Evolutionary conservation across 1,140 invertebrate species (phyloP).

Genomic region (Ooceraea biroi): DNA sequence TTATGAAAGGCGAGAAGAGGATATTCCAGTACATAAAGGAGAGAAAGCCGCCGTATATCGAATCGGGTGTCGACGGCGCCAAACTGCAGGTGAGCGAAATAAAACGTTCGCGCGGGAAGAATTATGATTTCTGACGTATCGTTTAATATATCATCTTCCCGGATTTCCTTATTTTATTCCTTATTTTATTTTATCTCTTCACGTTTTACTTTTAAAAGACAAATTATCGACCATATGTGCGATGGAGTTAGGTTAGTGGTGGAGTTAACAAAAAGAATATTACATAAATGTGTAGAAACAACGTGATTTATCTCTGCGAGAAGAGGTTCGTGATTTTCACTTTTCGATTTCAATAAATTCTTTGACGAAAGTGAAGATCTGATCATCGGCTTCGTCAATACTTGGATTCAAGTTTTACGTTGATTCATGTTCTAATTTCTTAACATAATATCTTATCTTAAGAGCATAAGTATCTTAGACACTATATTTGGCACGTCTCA

Average conservation of each 20-base stretch:
- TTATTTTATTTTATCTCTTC: background rate
- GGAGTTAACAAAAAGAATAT: too few species aligned
- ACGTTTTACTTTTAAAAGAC: background rate
- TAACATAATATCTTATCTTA: too few species aligned
- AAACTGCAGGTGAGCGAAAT: conserved; percentile 90
- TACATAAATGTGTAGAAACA: background rate
- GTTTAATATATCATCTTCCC: background rate
- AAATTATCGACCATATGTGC: too few species aligned
- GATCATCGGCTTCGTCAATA: too few species aligned
- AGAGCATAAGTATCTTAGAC: conserved; percentile 18
- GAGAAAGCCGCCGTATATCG: conserved; percentile 90
- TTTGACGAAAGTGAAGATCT: too few species aligned
- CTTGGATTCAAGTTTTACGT: too few species aligned
- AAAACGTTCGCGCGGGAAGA: conserved; percentile 67
- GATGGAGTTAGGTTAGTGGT: too few species aligned
- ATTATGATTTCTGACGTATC: background rate
- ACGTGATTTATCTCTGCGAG: background rate
- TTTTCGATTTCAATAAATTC: too few species aligned
- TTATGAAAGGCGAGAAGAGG: conserved; percentile 91
- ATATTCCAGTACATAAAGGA: conserved; percentile 93
- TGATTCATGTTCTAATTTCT: too few species aligned
- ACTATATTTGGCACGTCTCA: conserved; percentile 3
- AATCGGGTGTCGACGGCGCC: conserved; percentile 89
- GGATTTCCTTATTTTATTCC: background rate
- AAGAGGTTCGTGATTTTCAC: background rate